Base-by-base conservation (phyloP, 2,888 invertebrate genomes). In the Hirtodrosophila alboralis region DNA sequence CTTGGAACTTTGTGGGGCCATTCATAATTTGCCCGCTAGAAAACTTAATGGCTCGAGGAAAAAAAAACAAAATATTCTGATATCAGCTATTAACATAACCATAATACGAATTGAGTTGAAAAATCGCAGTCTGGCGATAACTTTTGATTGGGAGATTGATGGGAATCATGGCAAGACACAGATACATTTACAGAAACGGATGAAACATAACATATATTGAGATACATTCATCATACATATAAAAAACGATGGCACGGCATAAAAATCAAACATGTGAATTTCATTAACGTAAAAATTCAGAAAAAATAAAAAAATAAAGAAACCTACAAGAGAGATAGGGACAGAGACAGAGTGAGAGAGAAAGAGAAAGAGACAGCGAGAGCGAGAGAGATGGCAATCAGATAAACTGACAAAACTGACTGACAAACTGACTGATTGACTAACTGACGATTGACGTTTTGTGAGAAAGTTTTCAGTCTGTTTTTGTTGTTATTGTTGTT, bases 381-480 rank as follows among this genome's bases (percentile, higher is more conserved):
- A n/a, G n/a, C n/a, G n/a, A 60, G 44, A 44, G 51, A 57, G 53
- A 38, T 51, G 53, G 47, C 68, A 45, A 38, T 12, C 36, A 14
- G 26, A 30, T 43, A 40, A 47, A 38, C 51, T 45, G 44, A 44
- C 56, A 57, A 57, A 38, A 63, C 65, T 63, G 72, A 63, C 65
- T 63, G 72, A 18, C 18, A 4, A 5, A 10, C 21, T 16, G 45
- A 27, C 34, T 26, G 30, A 9, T 23, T 44, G 44, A 34, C 49
- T 30, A 34, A 56, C 52, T 54, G 59, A 53, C 43, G 36, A 43
- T 44, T 56, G 72, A 18, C 34, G 62, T 44, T 48, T 52, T 52
- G 85, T 79, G 85, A 78, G 79, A 79, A 79, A 79, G 85, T 81
- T 78, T 74, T 75, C 34, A 49, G 60, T 60, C n/a, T n/a, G n/a